Percentiles rank a stretch among this genome's conserved stretches.
These are phyloP conservation scores for Pomatostomus ruficeps DNA, from an alignment of 2,113 vertebrate genomes.

Conservation along the genomic window DNA sequence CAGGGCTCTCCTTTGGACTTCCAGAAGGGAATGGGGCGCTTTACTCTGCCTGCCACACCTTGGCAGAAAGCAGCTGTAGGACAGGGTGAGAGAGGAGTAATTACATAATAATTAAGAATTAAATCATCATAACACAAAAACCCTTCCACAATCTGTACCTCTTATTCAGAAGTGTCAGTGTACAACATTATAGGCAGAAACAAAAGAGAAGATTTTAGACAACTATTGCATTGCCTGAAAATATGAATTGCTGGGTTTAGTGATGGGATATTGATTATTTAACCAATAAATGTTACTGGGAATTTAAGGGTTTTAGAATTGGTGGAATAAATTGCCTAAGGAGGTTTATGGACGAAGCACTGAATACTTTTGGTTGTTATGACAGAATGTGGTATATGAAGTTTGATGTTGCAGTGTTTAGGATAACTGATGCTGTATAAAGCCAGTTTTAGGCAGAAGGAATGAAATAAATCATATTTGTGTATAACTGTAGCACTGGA, in stretches of 20 bases:
- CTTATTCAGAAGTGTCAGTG: neutral
- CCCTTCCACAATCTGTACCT: neutral
- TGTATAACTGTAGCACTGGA: neutral
- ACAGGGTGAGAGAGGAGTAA: neutral
- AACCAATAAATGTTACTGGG: neutral
- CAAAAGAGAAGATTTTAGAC: neutral
- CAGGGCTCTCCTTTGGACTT: neutral
- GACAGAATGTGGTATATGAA: neutral
- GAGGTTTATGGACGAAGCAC: neutral
- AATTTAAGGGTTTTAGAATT: neutral
- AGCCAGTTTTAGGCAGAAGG: neutral
- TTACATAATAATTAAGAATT: neutral
- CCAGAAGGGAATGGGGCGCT: neutral
- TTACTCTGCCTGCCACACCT: accelerated
- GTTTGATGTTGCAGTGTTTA: neutral
- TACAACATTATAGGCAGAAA: neutral
- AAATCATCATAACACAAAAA: neutral
- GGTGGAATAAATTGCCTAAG: neutral
- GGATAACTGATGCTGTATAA: neutral
- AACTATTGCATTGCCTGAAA: neutral
- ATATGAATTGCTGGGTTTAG: neutral
- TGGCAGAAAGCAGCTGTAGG: too few species aligned
- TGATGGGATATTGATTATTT: neutral
- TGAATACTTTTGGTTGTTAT: neutral
- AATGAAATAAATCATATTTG: neutral